Percentiles rank a stretch among this genome's conserved stretches.
Conservation (phyloP, 2,797 vertebrate species). For the Pagetopsis macropterus region DNA sequence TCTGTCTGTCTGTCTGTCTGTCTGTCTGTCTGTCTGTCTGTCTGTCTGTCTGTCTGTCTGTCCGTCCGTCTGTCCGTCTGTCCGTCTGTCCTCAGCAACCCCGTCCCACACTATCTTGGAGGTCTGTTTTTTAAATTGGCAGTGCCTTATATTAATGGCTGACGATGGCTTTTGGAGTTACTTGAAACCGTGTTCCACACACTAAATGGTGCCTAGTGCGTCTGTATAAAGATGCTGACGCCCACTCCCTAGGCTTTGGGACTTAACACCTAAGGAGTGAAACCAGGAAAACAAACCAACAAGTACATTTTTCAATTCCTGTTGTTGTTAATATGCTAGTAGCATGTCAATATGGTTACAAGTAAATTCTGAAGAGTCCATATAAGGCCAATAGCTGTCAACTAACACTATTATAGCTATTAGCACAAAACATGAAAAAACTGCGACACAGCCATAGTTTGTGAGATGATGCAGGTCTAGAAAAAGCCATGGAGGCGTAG, state of each 20-base stretch:
- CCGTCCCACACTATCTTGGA: conserved; percentile 32
- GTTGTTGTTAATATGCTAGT: neutral
- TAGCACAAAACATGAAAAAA: neutral
- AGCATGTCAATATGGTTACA: neutral
- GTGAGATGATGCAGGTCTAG: conserved; percentile 24
- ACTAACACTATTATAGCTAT: neutral
- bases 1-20: too few relatives aligned
- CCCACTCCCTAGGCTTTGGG: too few relatives aligned
- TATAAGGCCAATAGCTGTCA: conserved; percentile 6
- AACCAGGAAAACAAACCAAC: neutral
- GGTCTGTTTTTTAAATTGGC: conserved; percentile 25
- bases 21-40: neutral
- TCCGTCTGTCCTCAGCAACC: conserved; percentile 19
- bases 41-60: too few relatives aligned
- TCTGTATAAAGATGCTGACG: too few relatives aligned
- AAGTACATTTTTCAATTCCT: neutral
- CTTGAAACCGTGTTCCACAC: too few relatives aligned
- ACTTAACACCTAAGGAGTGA: too few relatives aligned
- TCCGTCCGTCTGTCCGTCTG: too few relatives aligned
- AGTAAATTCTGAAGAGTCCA: conserved; percentile 2
- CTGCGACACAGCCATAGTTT: conserved; percentile 21
- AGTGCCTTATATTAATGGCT: conserved; percentile 11
- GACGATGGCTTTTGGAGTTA: too few relatives aligned
- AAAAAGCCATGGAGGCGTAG: conserved; percentile 41
- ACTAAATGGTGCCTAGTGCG: too few relatives aligned